Conservation (phyloP, 2,113 vertebrate species). For the Athene noctua region DNA sequence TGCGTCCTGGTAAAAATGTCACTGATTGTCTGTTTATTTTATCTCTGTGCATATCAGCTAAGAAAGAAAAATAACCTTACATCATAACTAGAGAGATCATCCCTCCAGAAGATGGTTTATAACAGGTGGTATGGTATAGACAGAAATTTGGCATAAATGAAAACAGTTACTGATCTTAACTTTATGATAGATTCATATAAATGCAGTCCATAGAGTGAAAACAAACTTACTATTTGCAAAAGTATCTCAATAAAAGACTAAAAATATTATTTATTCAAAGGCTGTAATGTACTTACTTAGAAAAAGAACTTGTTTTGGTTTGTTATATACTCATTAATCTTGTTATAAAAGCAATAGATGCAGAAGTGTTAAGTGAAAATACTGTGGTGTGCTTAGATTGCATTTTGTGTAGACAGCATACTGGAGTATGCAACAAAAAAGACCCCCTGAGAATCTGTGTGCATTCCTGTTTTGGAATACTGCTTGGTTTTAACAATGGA, state of each 20-base stretch:
- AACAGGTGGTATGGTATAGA: background rate
- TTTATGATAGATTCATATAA: background rate
- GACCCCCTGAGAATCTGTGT: background rate
- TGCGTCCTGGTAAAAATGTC: background rate
- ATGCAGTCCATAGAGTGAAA: background rate
- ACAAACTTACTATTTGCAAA: background rate
- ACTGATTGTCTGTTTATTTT: background rate
- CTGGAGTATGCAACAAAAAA: background rate
- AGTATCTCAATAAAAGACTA: background rate
- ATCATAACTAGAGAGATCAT: background rate
- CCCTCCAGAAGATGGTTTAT: background rate
- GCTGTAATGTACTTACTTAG: fast-evolving
- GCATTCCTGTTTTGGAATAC: background rate
- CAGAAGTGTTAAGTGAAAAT: background rate
- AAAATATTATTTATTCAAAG: background rate
- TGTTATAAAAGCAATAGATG: background rate
- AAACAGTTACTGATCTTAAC: background rate
- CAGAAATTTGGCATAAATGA: background rate
- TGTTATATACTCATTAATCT: background rate
- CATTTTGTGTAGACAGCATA: background rate
- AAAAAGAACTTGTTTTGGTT: background rate
- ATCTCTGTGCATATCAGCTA: background rate
- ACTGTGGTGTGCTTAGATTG: background rate
- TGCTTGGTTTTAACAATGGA: background rate
- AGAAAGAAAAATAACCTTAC: background rate